Conservation (phyloP, 2,888 invertebrate species). For the Netelia melanura region DNA sequence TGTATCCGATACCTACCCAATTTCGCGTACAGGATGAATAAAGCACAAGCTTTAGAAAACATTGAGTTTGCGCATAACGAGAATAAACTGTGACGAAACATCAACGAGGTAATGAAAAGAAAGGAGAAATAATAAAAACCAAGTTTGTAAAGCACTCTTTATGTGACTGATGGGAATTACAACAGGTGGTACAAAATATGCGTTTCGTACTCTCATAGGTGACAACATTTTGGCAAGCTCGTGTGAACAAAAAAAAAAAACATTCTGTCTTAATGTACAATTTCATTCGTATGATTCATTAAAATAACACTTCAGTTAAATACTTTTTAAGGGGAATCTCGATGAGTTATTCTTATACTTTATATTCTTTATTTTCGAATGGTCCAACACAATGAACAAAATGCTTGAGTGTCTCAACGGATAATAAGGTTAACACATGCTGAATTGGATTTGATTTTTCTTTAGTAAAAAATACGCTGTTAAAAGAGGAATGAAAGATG, state of each 20-base stretch:
- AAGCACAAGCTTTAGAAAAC: too few species aligned
- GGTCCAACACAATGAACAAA: conserved; percentile 45
- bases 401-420: conserved; percentile 40
- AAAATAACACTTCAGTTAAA: conserved; percentile 19
- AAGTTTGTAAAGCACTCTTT: conserved; percentile 61
- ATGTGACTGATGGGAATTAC: conserved; percentile 61
- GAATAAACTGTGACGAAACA: neutral
- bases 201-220: neutral
- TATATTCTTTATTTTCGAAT: conserved; percentile 29
- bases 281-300: neutral
- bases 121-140: conserved; percentile 36
- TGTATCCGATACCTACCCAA: conserved; percentile 16
- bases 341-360: conserved; percentile 28
- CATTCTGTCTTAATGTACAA: conserved; percentile 6
- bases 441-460: conserved; percentile 40
- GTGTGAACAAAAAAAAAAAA: neutral
- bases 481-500: conserved; percentile 62
- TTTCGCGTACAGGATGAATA: too few species aligned
- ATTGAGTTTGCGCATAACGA: too few species aligned
- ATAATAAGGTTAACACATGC: conserved; percentile 38
- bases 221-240: conserved; percentile 34
- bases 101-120: conserved; percentile 9
- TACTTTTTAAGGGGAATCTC: conserved; percentile 2
- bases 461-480: conserved; percentile 42
- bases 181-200: conserved; percentile 62